phyloP scores from a whole-genome alignment of 2,797 vertebrate genomes.

The Denticeps clupeoides region DNA sequence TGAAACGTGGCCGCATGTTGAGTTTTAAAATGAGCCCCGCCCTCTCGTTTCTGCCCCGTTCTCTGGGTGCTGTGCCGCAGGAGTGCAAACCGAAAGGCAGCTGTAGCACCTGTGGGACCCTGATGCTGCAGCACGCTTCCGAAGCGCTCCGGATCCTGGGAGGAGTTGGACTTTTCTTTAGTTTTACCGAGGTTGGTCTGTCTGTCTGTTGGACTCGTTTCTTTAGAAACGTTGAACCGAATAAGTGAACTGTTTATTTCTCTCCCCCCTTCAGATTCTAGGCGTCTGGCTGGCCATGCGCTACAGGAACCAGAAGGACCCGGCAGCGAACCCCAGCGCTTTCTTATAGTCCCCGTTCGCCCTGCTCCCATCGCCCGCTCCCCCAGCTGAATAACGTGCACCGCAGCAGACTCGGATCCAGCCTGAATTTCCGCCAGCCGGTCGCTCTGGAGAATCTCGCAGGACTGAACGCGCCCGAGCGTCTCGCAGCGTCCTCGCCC shows the following conservation, averaged over 20 bases:
- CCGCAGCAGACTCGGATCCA: too few relatives aligned
- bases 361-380: conserved; percentile 12
- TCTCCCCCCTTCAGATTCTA: conserved; percentile 59
- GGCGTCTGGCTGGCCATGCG: conserved; percentile 87
- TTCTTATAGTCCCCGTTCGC: conserved; percentile 69
- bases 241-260: neutral
- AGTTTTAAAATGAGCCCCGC: too few relatives aligned
- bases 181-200: conserved; percentile 79
- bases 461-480: conserved; percentile 11
- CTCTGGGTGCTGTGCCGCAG: too few relatives aligned
- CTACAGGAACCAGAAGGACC: conserved; percentile 90
- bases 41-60: too few relatives aligned
- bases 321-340: conserved; percentile 85
- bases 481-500: too few relatives aligned
- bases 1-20: too few relatives aligned
- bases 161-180: conserved; percentile 88
- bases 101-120: conserved; percentile 66
- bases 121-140: conserved; percentile 73
- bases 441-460: conserved; percentile 25
- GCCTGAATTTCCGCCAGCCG: conserved; percentile 25
- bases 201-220: neutral
- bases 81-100: conserved; percentile 28
- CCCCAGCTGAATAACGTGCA: too few relatives aligned
- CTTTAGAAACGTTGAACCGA: neutral
- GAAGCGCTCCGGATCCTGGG: conserved; percentile 85